Conservation (phyloP, 2,113 vertebrate genomes). For the Rousettus leschenaultii region DNA sequence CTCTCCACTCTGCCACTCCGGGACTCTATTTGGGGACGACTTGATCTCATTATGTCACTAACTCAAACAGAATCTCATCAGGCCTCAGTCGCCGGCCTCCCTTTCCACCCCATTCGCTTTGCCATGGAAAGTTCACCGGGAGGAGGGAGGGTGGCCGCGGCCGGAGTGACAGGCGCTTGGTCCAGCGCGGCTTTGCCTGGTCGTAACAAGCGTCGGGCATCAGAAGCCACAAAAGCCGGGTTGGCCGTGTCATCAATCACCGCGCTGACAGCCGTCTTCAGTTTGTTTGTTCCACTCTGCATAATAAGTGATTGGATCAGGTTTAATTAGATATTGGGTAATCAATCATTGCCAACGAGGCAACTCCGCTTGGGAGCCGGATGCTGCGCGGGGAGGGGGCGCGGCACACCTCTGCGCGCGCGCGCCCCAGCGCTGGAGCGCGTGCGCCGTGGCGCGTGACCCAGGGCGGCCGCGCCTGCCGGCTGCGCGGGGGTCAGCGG, state of each 20-base stretch:
- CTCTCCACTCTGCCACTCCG: constrained; percentile 56
- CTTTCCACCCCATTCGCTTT: background rate
- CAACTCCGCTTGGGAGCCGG: constrained; percentile 88
- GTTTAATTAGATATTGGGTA: constrained; percentile 99
- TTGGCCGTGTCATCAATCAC: constrained; percentile 99
- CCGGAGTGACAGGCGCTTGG: constrained; percentile 94
- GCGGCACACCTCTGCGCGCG: constrained; percentile 81
- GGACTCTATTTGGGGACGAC: constrained; percentile 68
- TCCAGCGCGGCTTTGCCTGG: constrained; percentile 91
- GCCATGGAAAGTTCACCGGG: constrained; percentile 52
- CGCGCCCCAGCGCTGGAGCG: constrained; percentile 75
- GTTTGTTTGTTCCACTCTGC: constrained; percentile 99
- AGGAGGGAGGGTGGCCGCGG: constrained; percentile 38
- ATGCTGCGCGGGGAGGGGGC: constrained; percentile 77
- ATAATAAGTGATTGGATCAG: constrained; percentile 99
- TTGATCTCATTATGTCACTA: constrained; percentile 81
- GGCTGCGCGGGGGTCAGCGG: constrained; percentile 65
- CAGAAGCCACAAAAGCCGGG: constrained; percentile 95
- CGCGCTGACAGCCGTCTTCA: constrained; percentile 94
- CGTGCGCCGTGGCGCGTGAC: constrained; percentile 79
- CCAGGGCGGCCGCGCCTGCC: constrained; percentile 73
- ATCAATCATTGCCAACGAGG: constrained; percentile 99
- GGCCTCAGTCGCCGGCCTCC: constrained; percentile 75
- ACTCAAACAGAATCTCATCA: constrained; percentile 85
- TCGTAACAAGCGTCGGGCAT: constrained; percentile 99